These are phyloP conservation scores for Helleia helle DNA, from an alignment of 2,888 invertebrate genomes.

Conservation along the genomic window DNA sequence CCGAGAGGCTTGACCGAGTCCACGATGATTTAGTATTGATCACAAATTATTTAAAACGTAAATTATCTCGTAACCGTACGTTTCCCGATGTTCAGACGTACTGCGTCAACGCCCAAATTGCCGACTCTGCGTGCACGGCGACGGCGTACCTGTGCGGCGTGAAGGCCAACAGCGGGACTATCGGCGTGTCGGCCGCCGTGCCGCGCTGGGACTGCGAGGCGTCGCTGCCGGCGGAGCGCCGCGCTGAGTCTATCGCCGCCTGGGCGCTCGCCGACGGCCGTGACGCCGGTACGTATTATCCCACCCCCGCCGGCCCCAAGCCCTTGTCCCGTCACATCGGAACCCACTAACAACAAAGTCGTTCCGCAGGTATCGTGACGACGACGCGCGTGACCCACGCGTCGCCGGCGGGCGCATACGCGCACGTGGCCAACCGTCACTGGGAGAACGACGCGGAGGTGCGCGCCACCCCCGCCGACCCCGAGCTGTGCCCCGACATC, in stretches of 20 bases:
- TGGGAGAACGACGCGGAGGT: constrained; percentile 80
- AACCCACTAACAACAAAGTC: too few species aligned
- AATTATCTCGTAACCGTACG: too few species aligned
- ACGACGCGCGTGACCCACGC: constrained; percentile 85
- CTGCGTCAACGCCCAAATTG: constrained; percentile 74
- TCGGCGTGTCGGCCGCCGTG: constrained; percentile 78
- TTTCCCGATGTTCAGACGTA: too few species aligned
- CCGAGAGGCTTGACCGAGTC: too few species aligned
- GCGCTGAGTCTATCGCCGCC: constrained; percentile 76
- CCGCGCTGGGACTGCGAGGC: constrained; percentile 71
- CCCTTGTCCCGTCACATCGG: too few species aligned
- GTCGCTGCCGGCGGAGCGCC: constrained; percentile 60
- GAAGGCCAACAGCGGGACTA: constrained; percentile 75
- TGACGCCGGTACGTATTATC: too few species aligned
- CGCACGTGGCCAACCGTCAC: constrained; percentile 76
- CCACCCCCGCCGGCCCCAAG: too few species aligned
- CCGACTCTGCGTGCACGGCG: constrained; percentile 81
- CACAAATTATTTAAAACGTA: too few species aligned
- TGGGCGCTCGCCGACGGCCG: constrained; percentile 73
- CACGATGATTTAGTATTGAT: too few species aligned
- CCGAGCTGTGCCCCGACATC: constrained; percentile 77
- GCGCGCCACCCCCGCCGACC: constrained; percentile 41
- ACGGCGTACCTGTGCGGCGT: constrained; percentile 79
- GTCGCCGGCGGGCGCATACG: constrained; percentile 80
- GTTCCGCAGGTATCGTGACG: constrained; percentile 75